phyloP scores from a whole-genome alignment of 2,113 vertebrate species.

The Triplophysa siluroides region DNA sequence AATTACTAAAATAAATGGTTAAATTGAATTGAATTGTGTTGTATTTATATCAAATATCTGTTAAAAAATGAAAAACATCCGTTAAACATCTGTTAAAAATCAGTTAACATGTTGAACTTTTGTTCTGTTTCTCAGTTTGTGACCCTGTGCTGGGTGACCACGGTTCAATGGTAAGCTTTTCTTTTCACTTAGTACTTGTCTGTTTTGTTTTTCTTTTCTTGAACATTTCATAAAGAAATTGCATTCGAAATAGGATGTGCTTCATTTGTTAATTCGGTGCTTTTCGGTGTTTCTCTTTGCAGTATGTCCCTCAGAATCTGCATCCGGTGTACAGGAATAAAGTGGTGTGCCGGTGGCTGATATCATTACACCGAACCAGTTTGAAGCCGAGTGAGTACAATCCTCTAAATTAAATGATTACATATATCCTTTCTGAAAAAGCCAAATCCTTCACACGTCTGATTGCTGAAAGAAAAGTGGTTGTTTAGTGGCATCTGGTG shows the following conservation, averaged over 20 bases:
- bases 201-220: background rate
- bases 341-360: conserved; percentile 95
- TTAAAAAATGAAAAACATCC: no score
- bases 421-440: background rate
- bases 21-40: no score
- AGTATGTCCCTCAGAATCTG: conserved; percentile 96
- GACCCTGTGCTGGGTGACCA: conserved; percentile 98
- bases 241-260: background rate
- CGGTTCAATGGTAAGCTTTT: conserved; percentile 91
- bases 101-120: conserved; percentile 28
- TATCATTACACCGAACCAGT: conserved; percentile 98
- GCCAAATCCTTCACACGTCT: background rate
- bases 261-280: background rate
- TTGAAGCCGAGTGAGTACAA: conserved; percentile 94
- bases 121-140: conserved; percentile 81
- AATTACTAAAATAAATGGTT: no score
- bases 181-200: background rate
- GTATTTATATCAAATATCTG: no score
- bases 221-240: background rate
- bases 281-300: background rate
- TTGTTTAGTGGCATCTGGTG: conserved; percentile 25
- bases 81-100: no score
- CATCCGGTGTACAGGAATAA: conserved; percentile 93
- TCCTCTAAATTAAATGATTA: background rate
- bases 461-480: background rate